Percentiles rank a stretch among this genome's conserved stretches.
phyloP scores from a whole-genome alignment of 2,797 vertebrate species.

The Taeniopygia guttata region DNA sequence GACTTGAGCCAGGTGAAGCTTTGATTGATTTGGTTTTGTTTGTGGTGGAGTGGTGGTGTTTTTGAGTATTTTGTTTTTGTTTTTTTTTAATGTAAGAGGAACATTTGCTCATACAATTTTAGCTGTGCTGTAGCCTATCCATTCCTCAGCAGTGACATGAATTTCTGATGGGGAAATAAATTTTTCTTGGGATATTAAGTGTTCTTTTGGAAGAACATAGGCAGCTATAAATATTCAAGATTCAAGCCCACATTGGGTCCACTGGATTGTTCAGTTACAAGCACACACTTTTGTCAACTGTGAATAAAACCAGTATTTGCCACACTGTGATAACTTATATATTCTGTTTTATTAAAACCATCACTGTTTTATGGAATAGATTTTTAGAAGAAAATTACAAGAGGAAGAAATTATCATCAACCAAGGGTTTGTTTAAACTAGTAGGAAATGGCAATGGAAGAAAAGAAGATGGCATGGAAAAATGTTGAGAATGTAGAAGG shows the following conservation, averaged over 20 bases:
- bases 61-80: neutral
- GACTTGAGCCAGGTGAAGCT: fast-evolving
- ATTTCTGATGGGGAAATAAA: neutral
- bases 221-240: neutral
- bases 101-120: neutral
- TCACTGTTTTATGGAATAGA: neutral
- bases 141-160: neutral
- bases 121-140: neutral
- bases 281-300: neutral
- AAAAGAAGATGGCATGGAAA: neutral
- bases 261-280: neutral
- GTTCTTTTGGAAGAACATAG: neutral
- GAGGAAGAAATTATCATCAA: neutral
- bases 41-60: neutral
- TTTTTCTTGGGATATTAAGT: neutral
- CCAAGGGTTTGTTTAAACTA: neutral
- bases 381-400: neutral
- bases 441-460: neutral
- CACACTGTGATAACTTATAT: neutral
- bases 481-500: neutral
- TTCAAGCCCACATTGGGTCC: neutral
- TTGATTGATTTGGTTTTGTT: neutral
- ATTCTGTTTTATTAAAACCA: neutral
- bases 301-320: neutral
- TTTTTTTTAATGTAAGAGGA: neutral